Conservation (phyloP, 2,888 invertebrate species). For the Strigamia crassipes region DNA sequence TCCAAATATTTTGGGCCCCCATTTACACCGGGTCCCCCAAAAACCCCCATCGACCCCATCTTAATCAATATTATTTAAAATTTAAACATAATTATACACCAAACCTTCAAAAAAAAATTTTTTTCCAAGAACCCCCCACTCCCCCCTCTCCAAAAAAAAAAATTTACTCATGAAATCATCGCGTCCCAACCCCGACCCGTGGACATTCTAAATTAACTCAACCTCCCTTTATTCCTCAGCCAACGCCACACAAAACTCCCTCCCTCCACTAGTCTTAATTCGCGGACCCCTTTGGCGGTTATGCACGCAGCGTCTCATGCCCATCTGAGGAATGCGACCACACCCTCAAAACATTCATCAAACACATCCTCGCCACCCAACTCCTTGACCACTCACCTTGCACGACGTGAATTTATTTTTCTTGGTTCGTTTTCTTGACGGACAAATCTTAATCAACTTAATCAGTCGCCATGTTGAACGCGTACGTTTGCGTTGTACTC, state of each 20-base stretch:
- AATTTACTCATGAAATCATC: background rate
- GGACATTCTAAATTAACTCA: too few species aligned
- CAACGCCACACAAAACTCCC: background rate
- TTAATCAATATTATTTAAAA: too few species aligned
- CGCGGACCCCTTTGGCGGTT: background rate
- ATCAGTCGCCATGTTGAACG: background rate
- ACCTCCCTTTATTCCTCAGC: background rate
- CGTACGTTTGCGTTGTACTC: background rate
- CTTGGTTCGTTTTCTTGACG: background rate
- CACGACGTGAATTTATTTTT: background rate
- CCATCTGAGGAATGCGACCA: background rate
- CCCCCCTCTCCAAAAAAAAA: too few species aligned
- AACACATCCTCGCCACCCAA: background rate
- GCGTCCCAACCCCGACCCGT: too few species aligned
- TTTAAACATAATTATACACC: too few species aligned
- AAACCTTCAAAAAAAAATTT: background rate
- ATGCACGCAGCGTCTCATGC: background rate
- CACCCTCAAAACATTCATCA: background rate
- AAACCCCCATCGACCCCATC: too few species aligned
- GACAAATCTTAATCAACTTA: background rate
- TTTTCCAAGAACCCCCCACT: too few species aligned
- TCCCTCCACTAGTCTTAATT: background rate
- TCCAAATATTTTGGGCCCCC: too few species aligned
- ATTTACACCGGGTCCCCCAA: too few species aligned
- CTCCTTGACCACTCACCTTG: background rate